Evolutionary conservation across 1,140 invertebrate genomes (phyloP).

Genomic region (Drosophila nebulosa): DNA sequence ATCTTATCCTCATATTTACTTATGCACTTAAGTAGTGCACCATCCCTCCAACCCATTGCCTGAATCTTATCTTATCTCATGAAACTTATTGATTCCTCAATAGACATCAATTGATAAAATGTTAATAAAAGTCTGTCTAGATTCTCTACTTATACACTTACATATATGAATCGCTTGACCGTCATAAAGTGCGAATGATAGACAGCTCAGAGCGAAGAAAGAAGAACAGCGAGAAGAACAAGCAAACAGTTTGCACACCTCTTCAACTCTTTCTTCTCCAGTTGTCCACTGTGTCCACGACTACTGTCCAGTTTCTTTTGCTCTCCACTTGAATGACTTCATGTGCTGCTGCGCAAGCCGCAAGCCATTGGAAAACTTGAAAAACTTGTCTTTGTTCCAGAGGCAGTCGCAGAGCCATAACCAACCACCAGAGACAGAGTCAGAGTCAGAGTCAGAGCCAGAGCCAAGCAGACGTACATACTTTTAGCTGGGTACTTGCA

Average conservation of each 20-base stretch:
- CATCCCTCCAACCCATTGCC: background rate
- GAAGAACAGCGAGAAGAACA: background rate
- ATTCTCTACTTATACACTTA: background rate
- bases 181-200: slow-evolving; percentile 75
- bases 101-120: slow-evolving; percentile 10
- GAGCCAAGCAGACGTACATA: slow-evolving; percentile 57
- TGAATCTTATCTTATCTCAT: slow-evolving; percentile 11
- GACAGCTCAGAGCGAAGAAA: slow-evolving; percentile 40
- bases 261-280: slow-evolving; percentile 4
- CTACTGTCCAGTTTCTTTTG: slow-evolving; percentile 38
- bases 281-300: slow-evolving; percentile 44
- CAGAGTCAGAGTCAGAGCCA: slow-evolving; percentile 44
- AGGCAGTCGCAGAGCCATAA: slow-evolving; percentile 50
- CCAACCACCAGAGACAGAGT: slow-evolving; percentile 24
- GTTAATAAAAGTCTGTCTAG: slow-evolving; percentile 5
- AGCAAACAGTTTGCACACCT: slow-evolving; percentile 46
- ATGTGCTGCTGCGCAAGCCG: slow-evolving; percentile 33
- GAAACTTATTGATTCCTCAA: slow-evolving; percentile 16
- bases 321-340: slow-evolving; percentile 71
- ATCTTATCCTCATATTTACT: too few relatives aligned
- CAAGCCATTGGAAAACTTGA: slow-evolving; percentile 66
- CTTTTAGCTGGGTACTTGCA: slow-evolving; percentile 44
- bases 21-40: background rate
- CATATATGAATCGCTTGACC: slow-evolving; percentile 51
- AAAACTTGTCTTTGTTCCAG: slow-evolving; percentile 73